Base-by-base conservation (phyloP, 2,888 invertebrate genomes). In the Meliscaeva auricollis region DNA sequence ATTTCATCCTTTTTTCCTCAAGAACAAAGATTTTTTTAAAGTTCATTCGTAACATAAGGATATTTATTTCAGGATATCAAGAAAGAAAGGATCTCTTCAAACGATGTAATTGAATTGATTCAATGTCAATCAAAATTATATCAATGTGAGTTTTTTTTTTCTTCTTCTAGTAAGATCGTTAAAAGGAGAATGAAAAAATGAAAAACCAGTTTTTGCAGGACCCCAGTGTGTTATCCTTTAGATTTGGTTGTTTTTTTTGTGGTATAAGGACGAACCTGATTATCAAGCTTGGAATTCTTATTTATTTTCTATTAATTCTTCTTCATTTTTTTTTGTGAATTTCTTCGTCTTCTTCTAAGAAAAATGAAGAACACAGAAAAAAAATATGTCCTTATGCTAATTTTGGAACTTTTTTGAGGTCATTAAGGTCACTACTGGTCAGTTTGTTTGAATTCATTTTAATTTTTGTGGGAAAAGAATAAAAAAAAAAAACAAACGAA, bases 351-450 rank as follows among this genome's bases (percentile, higher is more conserved):
- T 58, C 15, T 17, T 9, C 15, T 44, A n/a, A 20, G 17, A 20
- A 17, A 9, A 56, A 35, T 6, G 17, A 32, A 32, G 32, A 32
- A 8, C n/a, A n/a, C 38, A 64, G 26, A 41, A 64, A 11, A 66
- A 66, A 30, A 60, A 20, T 35, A 9, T 77, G 30, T 30, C 7
- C 9, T 62, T 62, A 85, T 85, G 81, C 58, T 69, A 85, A 85
- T 85, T 73, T 46, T 54, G 15, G 44, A 58, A 70, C 44, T 69
- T 79, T 84, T 83, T 81, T 56, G 85, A 81, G 85, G 85, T 85
- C 85, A 85, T 77, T 81, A 74, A 85, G 85, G 85, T 85, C 85
- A 85, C 48, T 13, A 85, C 85, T 85, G 85, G 85, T 85, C 85
- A 85, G 26, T 84, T 70, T 50, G 62, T 66, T 35, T 30, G 52